A percentile compares a stretch with the other conserved stretches of the same genome.
phyloP scores from a whole-genome alignment of 2,888 invertebrate genomes.

The Aphodius sticticus region DNA sequence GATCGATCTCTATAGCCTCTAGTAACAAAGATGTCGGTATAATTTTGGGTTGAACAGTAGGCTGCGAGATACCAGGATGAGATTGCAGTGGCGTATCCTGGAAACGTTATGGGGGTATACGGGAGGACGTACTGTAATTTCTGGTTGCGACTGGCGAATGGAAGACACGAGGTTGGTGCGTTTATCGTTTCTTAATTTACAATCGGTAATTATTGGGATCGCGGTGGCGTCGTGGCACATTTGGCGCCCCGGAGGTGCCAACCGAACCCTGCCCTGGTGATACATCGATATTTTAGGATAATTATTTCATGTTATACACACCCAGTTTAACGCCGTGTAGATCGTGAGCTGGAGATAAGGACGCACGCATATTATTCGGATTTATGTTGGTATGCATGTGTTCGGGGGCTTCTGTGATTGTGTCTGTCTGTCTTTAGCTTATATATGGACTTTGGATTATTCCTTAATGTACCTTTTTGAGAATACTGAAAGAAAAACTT shows the following conservation, averaged over 20 bases:
- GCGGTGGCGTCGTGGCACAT: conserved; percentile 16
- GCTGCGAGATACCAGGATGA: background rate
- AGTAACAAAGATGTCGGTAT: background rate
- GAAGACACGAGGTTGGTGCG: background rate
- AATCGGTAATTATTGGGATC: conserved; percentile 20
- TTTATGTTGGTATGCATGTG: background rate
- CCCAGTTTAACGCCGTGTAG: conserved; percentile 15
- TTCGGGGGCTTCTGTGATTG: background rate
- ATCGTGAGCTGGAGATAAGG: background rate
- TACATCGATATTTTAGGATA: conserved; percentile 27
- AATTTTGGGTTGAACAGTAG: conserved; percentile 4
- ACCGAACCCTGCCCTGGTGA: conserved; percentile 17
- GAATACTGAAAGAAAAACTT: too few species aligned
- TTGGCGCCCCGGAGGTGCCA: conserved; percentile 22
- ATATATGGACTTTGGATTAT: too few species aligned
- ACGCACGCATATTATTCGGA: background rate
- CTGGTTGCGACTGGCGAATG: background rate
- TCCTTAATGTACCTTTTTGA: too few species aligned
- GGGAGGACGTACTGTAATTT: background rate
- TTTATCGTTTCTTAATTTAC: conserved; percentile 24
- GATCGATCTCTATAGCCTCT: background rate
- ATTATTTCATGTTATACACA: conserved; percentile 18
- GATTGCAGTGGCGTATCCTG: background rate
- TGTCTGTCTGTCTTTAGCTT: background rate
- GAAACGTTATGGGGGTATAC: background rate